Evolutionary conservation across 2,888 invertebrate genomes (phyloP).

Genomic region (Baccha elongata): DNA sequence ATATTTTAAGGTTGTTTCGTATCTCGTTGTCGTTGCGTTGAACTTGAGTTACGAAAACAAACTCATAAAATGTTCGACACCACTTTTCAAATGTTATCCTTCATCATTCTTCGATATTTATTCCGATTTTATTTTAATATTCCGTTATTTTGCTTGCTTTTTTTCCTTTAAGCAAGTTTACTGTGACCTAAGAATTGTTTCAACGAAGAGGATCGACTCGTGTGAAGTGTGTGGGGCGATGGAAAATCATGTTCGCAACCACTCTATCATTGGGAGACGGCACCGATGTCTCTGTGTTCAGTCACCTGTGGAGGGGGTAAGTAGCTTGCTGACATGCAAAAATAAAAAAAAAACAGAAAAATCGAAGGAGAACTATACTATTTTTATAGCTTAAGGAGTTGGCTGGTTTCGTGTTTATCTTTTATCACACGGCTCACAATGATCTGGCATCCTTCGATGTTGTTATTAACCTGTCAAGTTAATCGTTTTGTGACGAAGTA

Average conservation of each 20-base stretch:
- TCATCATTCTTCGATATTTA: constrained; percentile 61
- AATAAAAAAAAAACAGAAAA: constrained; percentile 52
- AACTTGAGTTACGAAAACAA: constrained; percentile 38
- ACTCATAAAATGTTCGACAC: constrained; percentile 48
- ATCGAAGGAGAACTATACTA: constrained; percentile 38
- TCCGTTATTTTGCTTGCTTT: constrained; percentile 33
- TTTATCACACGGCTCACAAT: constrained; percentile 46
- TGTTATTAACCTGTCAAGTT: constrained; percentile 44
- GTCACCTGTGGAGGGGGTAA: constrained; percentile 97
- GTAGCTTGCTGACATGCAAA: constrained; percentile 76
- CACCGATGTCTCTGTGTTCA: constrained; percentile 93
- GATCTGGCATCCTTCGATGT: constrained; percentile 48
- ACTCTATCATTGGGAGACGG: constrained; percentile 94
- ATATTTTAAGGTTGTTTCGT: constrained; percentile 56
- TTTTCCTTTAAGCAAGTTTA: constrained; percentile 92
- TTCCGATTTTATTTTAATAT: constrained; percentile 53
- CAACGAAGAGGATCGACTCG: constrained; percentile 91
- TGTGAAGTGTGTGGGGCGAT: constrained; percentile 97
- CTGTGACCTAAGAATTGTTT: constrained; percentile 95
- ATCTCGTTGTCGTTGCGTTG: constrained; percentile 33
- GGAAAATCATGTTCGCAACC: constrained; percentile 93
- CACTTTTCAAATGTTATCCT: constrained; percentile 67
- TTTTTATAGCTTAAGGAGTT: constrained; percentile 38
- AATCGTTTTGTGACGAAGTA: constrained; percentile 39
- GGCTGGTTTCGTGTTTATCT: constrained; percentile 63